Conservation (phyloP, 2,113 vertebrate species). For the Pycnonotus jocosus region DNA sequence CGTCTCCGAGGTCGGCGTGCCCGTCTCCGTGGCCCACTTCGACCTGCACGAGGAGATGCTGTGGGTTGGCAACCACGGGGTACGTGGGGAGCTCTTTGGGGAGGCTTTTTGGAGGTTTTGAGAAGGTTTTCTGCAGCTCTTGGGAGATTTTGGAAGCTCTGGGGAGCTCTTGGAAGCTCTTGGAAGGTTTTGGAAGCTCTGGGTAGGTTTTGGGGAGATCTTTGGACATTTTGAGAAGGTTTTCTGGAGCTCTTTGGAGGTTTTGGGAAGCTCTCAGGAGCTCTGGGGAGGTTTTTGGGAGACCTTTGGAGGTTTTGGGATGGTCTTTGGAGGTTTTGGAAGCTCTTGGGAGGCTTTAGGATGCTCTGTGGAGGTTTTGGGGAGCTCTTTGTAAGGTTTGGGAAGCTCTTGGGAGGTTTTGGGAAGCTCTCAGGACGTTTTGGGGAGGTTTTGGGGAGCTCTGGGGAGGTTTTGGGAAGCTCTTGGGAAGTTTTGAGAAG, state of each 20-base stretch:
- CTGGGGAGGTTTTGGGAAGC: background rate
- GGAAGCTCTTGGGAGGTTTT: background rate
- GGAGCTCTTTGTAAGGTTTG: no score
- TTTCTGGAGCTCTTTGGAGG: background rate
- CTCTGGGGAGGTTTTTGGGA: rapidly evolving
- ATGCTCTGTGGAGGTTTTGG: background rate
- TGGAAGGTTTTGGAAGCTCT: no score
- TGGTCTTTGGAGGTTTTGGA: no score
- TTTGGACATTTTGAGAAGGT: background rate
- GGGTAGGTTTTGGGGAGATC: no score
- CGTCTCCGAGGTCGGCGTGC: slow-evolving; percentile 91
- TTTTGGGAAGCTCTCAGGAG: rapidly evolving
- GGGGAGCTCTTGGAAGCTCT: no score
- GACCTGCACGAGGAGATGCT: slow-evolving; percentile 95
- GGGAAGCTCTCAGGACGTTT: background rate
- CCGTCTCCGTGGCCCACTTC: slow-evolving; percentile 88
- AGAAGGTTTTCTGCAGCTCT: no score
- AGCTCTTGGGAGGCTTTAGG: background rate
- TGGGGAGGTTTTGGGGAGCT: background rate
- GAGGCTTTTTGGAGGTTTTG: no score
- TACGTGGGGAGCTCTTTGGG: slow-evolving; percentile 46
- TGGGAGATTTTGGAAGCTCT: no score
- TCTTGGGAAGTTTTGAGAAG: no score
- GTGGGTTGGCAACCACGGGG: slow-evolving; percentile 96
- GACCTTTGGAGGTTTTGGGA: background rate